phyloP scores from a whole-genome alignment of 1,140 invertebrate species.

The Drosophila prosaltans region DNA sequence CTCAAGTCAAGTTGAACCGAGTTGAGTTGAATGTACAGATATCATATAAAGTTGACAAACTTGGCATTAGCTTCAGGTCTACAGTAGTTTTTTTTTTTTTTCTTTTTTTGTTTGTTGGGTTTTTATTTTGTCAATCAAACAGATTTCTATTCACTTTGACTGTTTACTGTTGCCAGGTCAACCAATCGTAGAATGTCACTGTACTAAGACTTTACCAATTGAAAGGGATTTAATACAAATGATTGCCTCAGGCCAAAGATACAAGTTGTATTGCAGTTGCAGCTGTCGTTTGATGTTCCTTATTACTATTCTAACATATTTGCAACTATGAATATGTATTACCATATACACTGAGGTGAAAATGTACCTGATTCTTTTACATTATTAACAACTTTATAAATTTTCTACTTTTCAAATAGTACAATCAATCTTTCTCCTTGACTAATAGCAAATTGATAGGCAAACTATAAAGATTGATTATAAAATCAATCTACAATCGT shows the following conservation, averaged over 20 bases:
- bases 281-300: not conserved
- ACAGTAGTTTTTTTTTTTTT: slow-evolving; percentile 14
- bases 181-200: slow-evolving; percentile 16
- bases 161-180: slow-evolving; percentile 53
- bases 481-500: too few species aligned
- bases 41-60: slow-evolving; percentile 73
- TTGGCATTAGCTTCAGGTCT: slow-evolving; percentile 46
- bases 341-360: not conserved
- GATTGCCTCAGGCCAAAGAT: slow-evolving; percentile 44
- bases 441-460: too few species aligned
- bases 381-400: not conserved
- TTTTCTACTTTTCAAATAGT: too few species aligned
- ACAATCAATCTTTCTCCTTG: too few species aligned
- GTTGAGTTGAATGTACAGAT: slow-evolving; percentile 55
- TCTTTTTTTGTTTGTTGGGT: slow-evolving; percentile 9
- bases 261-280: not conserved
- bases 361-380: not conserved
- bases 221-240: slow-evolving; percentile 67
- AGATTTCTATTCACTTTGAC: not conserved
- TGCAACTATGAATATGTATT: slow-evolving; percentile 1
- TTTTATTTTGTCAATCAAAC: slow-evolving; percentile 66
- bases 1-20: slow-evolving; percentile 2
- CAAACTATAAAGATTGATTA: too few species aligned
- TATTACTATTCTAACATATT: not conserved
- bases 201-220: slow-evolving; percentile 5